Evolutionary conservation across 2,797 vertebrate species (phyloP), one percentile per base, ranked within the genome.

Genomic region (Odontamblyopus rebecca): DNA sequence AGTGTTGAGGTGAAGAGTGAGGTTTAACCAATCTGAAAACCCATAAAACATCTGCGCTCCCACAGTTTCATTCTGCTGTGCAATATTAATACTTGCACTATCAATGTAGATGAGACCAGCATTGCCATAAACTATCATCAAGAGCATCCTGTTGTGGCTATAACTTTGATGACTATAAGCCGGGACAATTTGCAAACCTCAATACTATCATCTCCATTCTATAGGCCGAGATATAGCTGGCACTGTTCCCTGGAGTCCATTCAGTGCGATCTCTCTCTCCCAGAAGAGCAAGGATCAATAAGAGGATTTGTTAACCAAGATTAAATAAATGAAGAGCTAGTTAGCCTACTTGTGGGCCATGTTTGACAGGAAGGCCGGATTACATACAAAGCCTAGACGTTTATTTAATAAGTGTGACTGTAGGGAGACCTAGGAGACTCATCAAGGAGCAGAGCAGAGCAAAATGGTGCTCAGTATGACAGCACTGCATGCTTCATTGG

Each of bases 291-390:
- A 19, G 68, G 75, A 89, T 88, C 87, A 80, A 87, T 85, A 76
- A 68, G 3, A 2, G 78, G 78, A 87, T 88, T 86, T 82, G 81
- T 84, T 82, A 78, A 73, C 71, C 75, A 61, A 73, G 78, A 83
- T 82, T 73, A 75, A 77, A 84, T 72, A 68, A 86, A 82, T 3
- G 67, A 74, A 30, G 66, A 68, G 56, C 64, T 69, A 41, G 53
- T 81, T 83, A 79, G 67, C 60, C 70, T 41, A 61, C 67, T 78
- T 26, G 72, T 29, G 4, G 51, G 70, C n/a, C 13, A 51, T 62
- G 30, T 71, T 54, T 84, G 68, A 1, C 2, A 62, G 51, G 62
- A 68, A 15, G 32, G 26, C 68, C n/a, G 61, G 72, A 76, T 82
- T 81, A 78, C 51, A 67, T 71, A 68, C 48, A 70, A 78, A 82